phyloP scores from a whole-genome alignment of 1,140 invertebrate species.

The Apolygus lucorum region DNA sequence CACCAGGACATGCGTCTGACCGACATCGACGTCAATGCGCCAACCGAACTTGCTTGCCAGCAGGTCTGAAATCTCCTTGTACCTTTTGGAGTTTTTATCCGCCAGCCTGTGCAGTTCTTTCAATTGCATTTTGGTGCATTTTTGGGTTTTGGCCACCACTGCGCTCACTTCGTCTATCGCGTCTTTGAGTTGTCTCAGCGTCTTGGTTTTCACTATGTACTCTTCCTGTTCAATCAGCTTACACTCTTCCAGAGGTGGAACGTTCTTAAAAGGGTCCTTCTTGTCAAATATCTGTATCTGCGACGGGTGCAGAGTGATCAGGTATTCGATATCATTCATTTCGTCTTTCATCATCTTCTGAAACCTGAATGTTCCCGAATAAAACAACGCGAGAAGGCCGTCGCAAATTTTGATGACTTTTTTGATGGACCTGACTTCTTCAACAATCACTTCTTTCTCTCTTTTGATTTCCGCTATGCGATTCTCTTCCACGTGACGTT shows the following conservation, averaged over 20 bases:
- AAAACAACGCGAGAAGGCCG: not conserved
- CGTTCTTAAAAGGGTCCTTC: not conserved
- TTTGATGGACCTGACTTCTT: not conserved
- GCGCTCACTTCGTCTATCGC: not conserved
- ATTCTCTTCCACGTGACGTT: not conserved
- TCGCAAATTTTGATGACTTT: not conserved
- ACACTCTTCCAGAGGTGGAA: not conserved
- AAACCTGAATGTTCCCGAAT: not conserved
- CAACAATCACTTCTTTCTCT: not conserved
- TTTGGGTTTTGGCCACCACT: not conserved
- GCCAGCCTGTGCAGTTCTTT: not conserved
- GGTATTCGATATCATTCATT: not conserved
- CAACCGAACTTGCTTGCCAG: not conserved
- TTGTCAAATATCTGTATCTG: not conserved
- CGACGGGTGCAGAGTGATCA: not conserved
- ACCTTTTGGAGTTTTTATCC: not conserved
- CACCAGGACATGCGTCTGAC: not conserved
- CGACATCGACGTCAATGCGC: not conserved
- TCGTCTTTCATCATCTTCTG: not conserved
- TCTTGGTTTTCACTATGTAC: not conserved
- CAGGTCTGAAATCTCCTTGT: not conserved
- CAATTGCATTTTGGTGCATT: not conserved
- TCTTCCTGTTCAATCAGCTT: not conserved
- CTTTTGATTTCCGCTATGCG: not conserved
- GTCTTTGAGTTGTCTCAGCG: not conserved